Conservation (phyloP, 2,113 vertebrate species). For the Mus spicilegus region DNA sequence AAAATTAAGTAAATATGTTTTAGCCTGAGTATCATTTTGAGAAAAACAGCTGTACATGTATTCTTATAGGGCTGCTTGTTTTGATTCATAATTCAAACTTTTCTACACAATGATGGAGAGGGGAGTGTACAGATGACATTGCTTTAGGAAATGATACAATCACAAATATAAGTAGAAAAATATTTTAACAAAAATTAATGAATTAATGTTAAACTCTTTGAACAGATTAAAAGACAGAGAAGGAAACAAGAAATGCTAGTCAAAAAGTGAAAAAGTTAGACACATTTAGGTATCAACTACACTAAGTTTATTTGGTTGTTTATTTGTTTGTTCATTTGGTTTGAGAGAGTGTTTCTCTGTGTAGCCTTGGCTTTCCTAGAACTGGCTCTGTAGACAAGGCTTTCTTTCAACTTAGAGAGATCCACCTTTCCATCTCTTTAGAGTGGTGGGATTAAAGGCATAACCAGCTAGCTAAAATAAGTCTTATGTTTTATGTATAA, state of each 20-base stretch:
- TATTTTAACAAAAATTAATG: neutral
- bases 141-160: neutral
- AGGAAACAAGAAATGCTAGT: neutral
- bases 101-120: neutral
- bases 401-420: no score
- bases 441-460: no score
- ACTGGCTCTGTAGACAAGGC: no score
- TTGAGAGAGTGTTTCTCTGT: no score
- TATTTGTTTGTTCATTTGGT: no score
- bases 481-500: neutral
- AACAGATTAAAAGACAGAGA: neutral
- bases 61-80: neutral
- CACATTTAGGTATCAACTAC: neutral
- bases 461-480: no score
- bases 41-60: neutral
- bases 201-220: neutral
- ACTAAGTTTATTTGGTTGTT: neutral
- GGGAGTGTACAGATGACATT: neutral
- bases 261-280: neutral
- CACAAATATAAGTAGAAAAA: neutral
- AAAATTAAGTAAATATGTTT: neutral
- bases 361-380: no score
- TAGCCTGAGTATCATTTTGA: neutral
- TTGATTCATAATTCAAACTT: neutral
- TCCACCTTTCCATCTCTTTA: no score